Conservation (phyloP, 2,797 vertebrate species). For the Phrynocephalus guinanensis region DNA sequence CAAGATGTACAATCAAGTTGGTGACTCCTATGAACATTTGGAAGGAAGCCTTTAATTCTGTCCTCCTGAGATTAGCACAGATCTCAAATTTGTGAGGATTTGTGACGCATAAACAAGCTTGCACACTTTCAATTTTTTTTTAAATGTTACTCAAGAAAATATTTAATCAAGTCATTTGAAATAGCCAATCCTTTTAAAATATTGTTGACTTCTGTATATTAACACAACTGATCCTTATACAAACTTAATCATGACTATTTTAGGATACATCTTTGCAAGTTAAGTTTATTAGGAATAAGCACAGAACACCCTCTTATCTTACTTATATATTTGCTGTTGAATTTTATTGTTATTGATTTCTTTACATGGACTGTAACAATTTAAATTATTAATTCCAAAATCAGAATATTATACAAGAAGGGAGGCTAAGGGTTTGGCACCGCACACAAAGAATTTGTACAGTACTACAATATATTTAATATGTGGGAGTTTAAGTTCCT, state of each 20-base stretch:
- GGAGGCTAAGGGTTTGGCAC: background rate
- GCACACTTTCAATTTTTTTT: background rate
- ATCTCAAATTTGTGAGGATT: background rate
- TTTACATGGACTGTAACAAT: background rate
- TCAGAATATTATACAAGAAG: background rate
- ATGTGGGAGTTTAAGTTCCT: background rate
- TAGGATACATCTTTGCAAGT: no score
- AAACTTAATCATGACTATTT: no score
- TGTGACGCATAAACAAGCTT: background rate
- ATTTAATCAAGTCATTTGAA: background rate
- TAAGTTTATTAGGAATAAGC: background rate
- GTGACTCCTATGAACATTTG: background rate
- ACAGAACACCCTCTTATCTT: background rate
- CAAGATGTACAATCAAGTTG: background rate
- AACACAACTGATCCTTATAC: no score
- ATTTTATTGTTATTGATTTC: background rate
- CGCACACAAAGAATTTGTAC: background rate
- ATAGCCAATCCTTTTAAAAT: background rate
- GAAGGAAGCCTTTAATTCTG: background rate
- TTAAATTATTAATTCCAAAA: slow-evolving; percentile 1
- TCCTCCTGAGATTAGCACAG: background rate
- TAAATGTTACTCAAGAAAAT: background rate
- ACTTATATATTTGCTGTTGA: background rate
- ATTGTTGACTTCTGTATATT: no score
- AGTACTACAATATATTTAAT: background rate